Base-by-base conservation (phyloP, 2,113 vertebrate species). In the Strigops habroptila region DNA sequence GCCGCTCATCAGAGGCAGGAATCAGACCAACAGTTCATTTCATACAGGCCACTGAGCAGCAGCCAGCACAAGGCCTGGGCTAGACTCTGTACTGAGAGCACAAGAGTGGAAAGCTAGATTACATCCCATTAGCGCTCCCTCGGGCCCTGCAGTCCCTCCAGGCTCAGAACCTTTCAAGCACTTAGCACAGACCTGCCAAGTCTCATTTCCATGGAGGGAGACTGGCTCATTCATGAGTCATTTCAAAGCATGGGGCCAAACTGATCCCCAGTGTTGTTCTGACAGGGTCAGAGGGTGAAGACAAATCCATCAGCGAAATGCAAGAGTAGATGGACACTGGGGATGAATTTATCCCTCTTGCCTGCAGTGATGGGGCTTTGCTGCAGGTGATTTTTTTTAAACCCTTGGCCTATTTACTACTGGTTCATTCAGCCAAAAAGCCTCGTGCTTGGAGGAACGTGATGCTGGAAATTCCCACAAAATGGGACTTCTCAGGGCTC, bases 11-110 rank as follows among this genome's bases (percentile, higher is more conserved):
- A 82, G 23, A 15, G 2, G 48, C 79, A 77, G 83, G 49, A 96
- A 86, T 69, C 76, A 88, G 80, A 88, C 33, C 88, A 96, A 68
- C 67, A 80, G 74, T 74, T 91, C 62, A 63, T 95, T 96, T 76
- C 70, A 77, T 62, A 79, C 91, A 94, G 95, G 91, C 95, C 95
- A 95, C 64, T 87, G 92, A 95, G 57, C 95, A 96, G 88, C 87
- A 93, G 79, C 39, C 60, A 87, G 86, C 3, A 0, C 0, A 1
- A 79, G 52, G 78, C 35, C 70, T 23, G 16, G 24, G 80, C 88
- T 33, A 83, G 83, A 41, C 76, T 69, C 12, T 18, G 84, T 13
- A 37, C 64, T 49, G 77, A 82, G 73, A 92, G 86, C 76, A 75
- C 70, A 88, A 82, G 4, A 19, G 65, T 27, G 73, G 31, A 77